Evolutionary conservation across 2,888 invertebrate species (phyloP), one percentile per base, ranked within the genome.

Genomic region (Bedellia somnulentella): DNA sequence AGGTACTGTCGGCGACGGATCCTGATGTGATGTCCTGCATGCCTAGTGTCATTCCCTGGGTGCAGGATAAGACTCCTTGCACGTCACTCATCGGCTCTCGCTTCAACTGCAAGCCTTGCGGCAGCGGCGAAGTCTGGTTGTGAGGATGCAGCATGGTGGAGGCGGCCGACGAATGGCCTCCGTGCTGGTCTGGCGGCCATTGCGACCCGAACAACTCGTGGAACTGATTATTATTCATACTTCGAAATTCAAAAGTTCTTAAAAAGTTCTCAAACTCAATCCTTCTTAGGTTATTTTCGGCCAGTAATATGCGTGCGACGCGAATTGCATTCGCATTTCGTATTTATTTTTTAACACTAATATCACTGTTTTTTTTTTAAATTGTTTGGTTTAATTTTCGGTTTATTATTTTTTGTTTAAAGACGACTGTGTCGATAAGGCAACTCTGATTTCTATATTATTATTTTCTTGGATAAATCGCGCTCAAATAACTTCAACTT

Each of bases 1-100:
- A 81, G 6, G 82, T 80, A 39, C 81, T 81, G 45, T 81, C 82
- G 2, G 79, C 80, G 13, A 80, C 73, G 0, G 71, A 66, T 4
- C 61, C 70, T 15, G 64, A 62, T 3, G 52, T 49, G 5, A 30
- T 27, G 13, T 49, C 48, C 34, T 48, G 48, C 35, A 57, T 57
- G 30, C 61, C 58, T 59, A 68, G 63, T 12, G 62, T 64, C 66
- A 73, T 67, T 13, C 30, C 27, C 35, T 58, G 66, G 33, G 12
- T 16, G 22, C 53, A 55, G 29, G 60, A 60, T 63, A 70, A 10
- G 24, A 52, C 52, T 9, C 52, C 58, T 23, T 44, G 54, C 22
- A 54, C 62, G 2, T 60, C 63, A n/a, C n/a, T n/a, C n/a, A n/a
- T n/a, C 28, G 71, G 75, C 37, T 73, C 75, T 14, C 58, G 41